phyloP scores from a whole-genome alignment of 2,797 vertebrate species.

The Apogon talboti region DNA sequence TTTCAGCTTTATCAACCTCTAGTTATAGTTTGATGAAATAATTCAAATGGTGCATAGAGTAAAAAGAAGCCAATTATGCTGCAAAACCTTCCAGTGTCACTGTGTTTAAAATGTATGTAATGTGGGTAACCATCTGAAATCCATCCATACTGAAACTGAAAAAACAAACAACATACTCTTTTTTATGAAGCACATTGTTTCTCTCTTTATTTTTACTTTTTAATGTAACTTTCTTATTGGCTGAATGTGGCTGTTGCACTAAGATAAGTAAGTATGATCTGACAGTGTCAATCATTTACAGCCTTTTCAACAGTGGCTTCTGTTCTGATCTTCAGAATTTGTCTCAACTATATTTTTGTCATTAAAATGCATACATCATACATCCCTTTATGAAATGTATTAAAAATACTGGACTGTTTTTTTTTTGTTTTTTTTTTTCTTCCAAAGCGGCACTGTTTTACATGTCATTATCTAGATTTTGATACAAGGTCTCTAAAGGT shows the following conservation, averaged over 20 bases:
- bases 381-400: background rate
- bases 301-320: constrained; percentile 38
- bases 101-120: background rate
- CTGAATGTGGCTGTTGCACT: constrained; percentile 23
- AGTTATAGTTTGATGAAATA: no score
- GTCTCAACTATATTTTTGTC: background rate
- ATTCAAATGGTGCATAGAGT: no score
- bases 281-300: constrained; percentile 40
- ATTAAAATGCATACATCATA: background rate
- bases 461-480: constrained; percentile 8
- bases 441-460: background rate
- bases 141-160: no score
- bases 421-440: no score
- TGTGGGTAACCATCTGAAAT: background rate
- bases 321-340: constrained; percentile 13
- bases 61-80: no score
- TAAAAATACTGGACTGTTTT: background rate
- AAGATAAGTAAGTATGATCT: constrained; percentile 39
- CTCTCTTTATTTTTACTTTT: background rate
- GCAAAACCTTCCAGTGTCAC: no score
- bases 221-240: constrained; percentile 9
- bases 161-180: no score
- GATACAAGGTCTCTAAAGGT: constrained; percentile 3
- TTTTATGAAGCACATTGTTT: no score
- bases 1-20: no score